Evolutionary conservation across 2,797 vertebrate genomes (phyloP), one percentile per base, ranked within the genome.

Genomic region (Picus viridis): DNA sequence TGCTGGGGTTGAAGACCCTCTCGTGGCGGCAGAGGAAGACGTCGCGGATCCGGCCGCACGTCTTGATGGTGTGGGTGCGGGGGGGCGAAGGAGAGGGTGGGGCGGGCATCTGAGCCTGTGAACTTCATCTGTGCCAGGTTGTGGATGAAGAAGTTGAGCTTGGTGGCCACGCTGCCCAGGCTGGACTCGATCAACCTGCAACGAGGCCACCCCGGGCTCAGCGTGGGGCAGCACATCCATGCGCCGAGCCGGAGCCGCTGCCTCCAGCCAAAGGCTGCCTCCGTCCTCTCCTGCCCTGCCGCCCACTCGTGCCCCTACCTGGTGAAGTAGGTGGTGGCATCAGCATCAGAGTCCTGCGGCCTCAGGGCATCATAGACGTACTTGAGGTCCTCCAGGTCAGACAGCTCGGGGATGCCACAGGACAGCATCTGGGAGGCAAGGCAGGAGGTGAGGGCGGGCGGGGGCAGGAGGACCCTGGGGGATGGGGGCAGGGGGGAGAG

Each of bases 91-190:
- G 99, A 99, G 58, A 99, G 97, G 11, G 97, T 91, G 0, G 98
- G 98, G 2, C 98, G 98, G 15, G 99, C 98, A 2, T 99, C 99
- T 0, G 98, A 98, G 7, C 98, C 98, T 0, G 98, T 96, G 73
- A 99, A 99, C 97, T 99, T 99, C 98, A 99, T 99, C 98, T 99
- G 99, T 2, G 99, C 99, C 98, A 99, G 97, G 94, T 99, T 99
- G 96, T 99, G 99, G 97, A 99, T 99, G 98, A 99, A 99, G 97
- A 99, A 99, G 97, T 99, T 99, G 74, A 99, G 98, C 95, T 99
- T 99, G 83, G 99, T 99, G 96, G 99, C 99, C 27, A 99, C 98
- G 3, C 99, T 99, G 94, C 99, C 99, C 77, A 99, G 97, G 97
- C 99, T 99, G 82, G 99, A 99, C 96, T 99, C 99, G 3, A 99